Evolutionary conservation across 2,888 invertebrate species (phyloP), one percentile per base, ranked within the genome.

Genomic region (Pseudolycoriella hygida): DNA sequence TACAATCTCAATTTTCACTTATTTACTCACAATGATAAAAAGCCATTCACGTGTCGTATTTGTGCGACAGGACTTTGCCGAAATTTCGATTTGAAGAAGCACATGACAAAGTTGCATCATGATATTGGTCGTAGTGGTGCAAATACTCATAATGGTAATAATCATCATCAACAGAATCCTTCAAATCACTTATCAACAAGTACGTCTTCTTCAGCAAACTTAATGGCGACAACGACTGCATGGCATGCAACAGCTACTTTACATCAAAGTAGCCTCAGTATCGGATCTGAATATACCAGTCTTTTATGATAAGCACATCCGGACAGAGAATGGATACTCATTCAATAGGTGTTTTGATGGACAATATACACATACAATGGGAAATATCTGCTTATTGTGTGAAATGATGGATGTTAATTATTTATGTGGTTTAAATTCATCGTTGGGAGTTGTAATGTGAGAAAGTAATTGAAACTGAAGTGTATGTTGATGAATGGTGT

Each of bases 21-120:
- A 96, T 93, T 96, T 69, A 94, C 96, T 3, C 94, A 96, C 67
- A 93, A 93, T 61, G 94, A 96, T 57, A 82, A 92, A 60, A 97
- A 97, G 56, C 97, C 97, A 0, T 98, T 92, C 62, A 90, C 90
- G 0, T 98, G 97, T 61, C 77, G 77, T 51, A 84, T 88, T n/a
- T 92, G 90, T 58, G 86, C 87, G 20, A 90, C 90, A 14, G 94
- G 96, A 0, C 98, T 97, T 68, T 97, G 97, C 60, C 74, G 97
- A 50, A 98, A 97, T 64, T 97, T 97, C 57, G 97, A 97, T 62
- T 70, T 97, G 44, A 97, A 97, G 67, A 98, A 98, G 60, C 97
- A 98, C 62, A 88, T 94, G 69, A 70, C 96, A 44, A 97, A 97
- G 60, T 67, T 97, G 46, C 97, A 98, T 62, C 83, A 66, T 47